A percentile compares a stretch with the other conserved stretches of the same genome.
Evolutionary conservation across 2,113 vertebrate genomes (phyloP).

Genomic region (Tauraco erythrolophus): DNA sequence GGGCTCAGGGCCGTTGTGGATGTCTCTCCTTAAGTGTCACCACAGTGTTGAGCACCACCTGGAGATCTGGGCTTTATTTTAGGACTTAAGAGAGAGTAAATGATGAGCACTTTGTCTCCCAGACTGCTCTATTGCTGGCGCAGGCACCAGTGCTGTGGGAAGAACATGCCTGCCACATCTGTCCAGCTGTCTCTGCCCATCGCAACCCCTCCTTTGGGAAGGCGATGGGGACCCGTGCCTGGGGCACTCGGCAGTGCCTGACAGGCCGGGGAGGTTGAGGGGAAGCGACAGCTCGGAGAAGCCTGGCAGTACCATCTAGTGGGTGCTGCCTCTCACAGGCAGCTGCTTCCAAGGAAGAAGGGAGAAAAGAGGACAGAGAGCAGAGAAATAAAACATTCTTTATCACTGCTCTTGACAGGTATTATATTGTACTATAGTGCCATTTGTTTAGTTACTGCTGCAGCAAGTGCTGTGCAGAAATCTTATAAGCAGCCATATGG

Average conservation of each 20-base stretch:
- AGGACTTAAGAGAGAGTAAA: neutral
- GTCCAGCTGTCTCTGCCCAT: neutral
- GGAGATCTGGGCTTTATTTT: neutral
- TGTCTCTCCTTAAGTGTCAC: neutral
- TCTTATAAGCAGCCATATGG: constrained; percentile 75
- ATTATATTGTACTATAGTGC: constrained; percentile 78
- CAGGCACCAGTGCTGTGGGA: neutral
- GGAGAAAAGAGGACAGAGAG: constrained; percentile 67
- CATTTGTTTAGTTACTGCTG: constrained; percentile 79
- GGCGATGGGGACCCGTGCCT: neutral
- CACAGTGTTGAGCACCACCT: accelerated
- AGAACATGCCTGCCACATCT: neutral
- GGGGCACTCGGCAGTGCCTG: neutral
- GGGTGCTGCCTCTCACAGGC: constrained; percentile 52
- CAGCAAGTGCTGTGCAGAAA: constrained; percentile 74
- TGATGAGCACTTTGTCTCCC: neutral
- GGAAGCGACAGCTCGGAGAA: neutral
- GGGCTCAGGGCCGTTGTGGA: accelerated
- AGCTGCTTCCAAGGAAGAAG: constrained; percentile 27
- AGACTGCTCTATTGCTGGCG: neutral
- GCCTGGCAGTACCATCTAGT: constrained; percentile 64
- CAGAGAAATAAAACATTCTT: constrained; percentile 76
- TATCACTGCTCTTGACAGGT: constrained; percentile 77
- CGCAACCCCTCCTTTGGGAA: neutral
- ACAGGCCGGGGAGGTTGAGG: neutral